phyloP scores from a whole-genome alignment of 2,888 invertebrate species.

The Notodonta ziczac region DNA sequence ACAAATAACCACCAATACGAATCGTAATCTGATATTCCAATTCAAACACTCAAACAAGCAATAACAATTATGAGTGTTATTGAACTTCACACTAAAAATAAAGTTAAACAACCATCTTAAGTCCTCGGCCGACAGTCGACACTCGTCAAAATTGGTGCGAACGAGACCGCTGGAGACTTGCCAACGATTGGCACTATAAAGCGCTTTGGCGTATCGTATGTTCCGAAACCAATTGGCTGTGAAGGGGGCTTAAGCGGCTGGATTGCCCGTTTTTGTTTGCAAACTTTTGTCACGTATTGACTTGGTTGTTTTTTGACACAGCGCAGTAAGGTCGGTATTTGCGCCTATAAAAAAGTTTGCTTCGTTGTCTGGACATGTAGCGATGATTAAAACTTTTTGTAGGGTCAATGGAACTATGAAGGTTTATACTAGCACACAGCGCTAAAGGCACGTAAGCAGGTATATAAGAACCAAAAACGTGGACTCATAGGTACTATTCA shows the following conservation, averaged over 20 bases:
- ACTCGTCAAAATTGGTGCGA: conserved; percentile 53
- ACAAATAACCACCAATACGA: not conserved
- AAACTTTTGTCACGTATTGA: conserved; percentile 32
- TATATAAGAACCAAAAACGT: too few species aligned
- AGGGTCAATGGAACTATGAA: not conserved
- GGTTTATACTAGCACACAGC: not conserved
- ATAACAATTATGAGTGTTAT: conserved; percentile 38
- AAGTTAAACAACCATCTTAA: conserved; percentile 25
- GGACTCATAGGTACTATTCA: too few species aligned
- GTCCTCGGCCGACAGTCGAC: conserved; percentile 31
- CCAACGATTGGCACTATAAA: conserved; percentile 39
- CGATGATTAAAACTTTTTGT: not conserved
- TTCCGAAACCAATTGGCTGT: conserved; percentile 43
- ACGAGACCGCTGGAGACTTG: conserved; percentile 41
- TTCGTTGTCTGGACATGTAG: not conserved
- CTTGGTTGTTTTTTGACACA: conserved; percentile 19
- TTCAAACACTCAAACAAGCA: conserved; percentile 15
- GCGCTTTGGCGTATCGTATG: conserved; percentile 40
- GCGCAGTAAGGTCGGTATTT: not conserved
- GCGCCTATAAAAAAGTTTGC: not conserved
- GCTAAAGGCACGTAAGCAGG: not conserved
- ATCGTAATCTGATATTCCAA: not conserved
- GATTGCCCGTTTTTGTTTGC: conserved; percentile 31
- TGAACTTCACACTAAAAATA: conserved; percentile 55
- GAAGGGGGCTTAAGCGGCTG: conserved; percentile 46